Evolutionary conservation across 2,888 invertebrate genomes (phyloP), one percentile per base, ranked within the genome.

Genomic region (Ypsolopha scabrella): DNA sequence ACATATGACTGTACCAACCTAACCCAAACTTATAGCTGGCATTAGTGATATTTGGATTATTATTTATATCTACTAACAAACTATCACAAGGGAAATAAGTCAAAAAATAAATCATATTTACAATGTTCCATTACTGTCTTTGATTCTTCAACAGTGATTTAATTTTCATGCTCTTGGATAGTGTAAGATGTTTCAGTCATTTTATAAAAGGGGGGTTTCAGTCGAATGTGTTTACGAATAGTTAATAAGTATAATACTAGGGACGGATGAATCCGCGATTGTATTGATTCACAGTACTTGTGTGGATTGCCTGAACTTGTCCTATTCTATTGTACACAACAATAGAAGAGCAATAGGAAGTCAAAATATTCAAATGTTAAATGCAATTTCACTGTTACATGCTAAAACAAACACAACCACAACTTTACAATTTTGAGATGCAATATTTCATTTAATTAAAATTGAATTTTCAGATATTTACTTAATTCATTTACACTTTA

Each of bases 11-110:
- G 76, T 73, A 82, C 75, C 73, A 69, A 80, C 72, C 72, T 75
- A 78, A 78, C 63, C 75, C 85, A 79, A 81, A 85, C 85, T 85
- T 83, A 78, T 74, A 86, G 86, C 76, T 81, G 80, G 86, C 70
- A 77, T 81, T 80, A 79, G 80, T 81, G 50, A 68, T 79, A 77
- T 86, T 83, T 85, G 83, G 85, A 82, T 82, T 77, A 76, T 67
- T 68, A 68, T 65, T 72, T 48, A 69, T 70, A 61, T 57, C 57
- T 75, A 70, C 72, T 72, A 72, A 71, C 33, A 69, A 69, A 65
- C 75, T 76, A 86, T 82, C 85, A 82, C 82, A 81, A 75, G 70
- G 70, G 63, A 70, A 60, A 58, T 65, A 70, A 68, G 55, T 65
- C 47, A 46, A 38, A 51, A 67, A 65, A 58, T 50, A 62, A 70